Percentiles rank a stretch among this genome's conserved stretches.
These are phyloP conservation scores for Geotrupes spiniger DNA, from an alignment of 2,888 invertebrate genomes.

Conservation along the genomic window DNA sequence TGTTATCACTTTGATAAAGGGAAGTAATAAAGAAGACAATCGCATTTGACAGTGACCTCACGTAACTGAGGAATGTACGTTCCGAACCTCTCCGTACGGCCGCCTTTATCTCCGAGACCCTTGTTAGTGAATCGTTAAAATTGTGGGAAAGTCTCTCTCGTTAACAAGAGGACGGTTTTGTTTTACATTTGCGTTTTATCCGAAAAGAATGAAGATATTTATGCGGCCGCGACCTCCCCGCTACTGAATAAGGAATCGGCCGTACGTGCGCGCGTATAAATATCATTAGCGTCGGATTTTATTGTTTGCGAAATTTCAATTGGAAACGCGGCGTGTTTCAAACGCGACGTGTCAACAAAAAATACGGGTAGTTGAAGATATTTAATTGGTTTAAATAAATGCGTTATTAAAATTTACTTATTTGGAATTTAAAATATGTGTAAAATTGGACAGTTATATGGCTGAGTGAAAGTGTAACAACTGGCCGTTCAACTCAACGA, in stretches of 20 bases:
- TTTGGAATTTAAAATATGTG: no score
- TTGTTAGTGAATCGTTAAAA: constrained; percentile 32
- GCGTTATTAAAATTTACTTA: no score
- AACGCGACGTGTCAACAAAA: no score
- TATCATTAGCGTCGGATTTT: constrained; percentile 13
- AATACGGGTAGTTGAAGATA: no score
- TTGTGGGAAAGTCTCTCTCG: constrained; percentile 32
- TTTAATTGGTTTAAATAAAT: no score
- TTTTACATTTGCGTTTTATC: constrained; percentile 21
- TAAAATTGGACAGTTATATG: no score
- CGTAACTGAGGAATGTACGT: constrained; percentile 29
- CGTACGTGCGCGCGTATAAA: constrained; percentile 11
- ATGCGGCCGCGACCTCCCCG: constrained; percentile 7
- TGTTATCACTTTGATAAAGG: constrained; percentile 30
- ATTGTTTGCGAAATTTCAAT: not conserved
- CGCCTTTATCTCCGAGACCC: constrained; percentile 28
- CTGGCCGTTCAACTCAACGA: no score
- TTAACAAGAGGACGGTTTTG: constrained; percentile 26
- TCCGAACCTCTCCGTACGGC: constrained; percentile 11
- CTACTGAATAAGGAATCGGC: constrained; percentile 14
- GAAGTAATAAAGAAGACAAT: constrained; percentile 30
- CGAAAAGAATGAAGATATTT: constrained; percentile 18
- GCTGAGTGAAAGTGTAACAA: no score
- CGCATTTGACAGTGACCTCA: constrained; percentile 32
- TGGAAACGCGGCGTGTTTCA: no score